Conservation (phyloP, 2,113 vertebrate species). For the Sinocyclocheilus anshuiensis region DNA sequence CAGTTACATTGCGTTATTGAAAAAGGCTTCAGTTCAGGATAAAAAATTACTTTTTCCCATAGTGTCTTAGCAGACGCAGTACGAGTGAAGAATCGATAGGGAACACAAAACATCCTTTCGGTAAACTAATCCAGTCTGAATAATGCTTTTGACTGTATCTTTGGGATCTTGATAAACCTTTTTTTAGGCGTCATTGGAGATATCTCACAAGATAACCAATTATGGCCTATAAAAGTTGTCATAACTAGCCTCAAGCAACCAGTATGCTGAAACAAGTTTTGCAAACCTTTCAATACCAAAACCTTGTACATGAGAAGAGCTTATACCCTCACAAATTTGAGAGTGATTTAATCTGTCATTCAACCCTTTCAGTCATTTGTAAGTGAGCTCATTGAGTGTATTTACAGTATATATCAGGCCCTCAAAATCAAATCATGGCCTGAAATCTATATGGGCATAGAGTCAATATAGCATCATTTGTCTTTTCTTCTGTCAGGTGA, state of each 20-base stretch:
- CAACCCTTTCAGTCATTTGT: slow-evolving; percentile 19
- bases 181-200: background rate
- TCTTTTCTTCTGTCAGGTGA: slow-evolving; percentile 18
- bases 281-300: background rate
- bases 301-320: background rate
- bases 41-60: too few relatives aligned
- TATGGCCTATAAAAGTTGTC: background rate
- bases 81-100: too few relatives aligned
- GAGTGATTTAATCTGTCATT: slow-evolving; percentile 19
- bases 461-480: background rate
- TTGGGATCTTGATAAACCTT: background rate
- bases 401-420: slow-evolving; percentile 17
- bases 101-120: too few relatives aligned
- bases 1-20: too few relatives aligned
- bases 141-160: background rate
- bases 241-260: background rate
- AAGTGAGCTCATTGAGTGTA: slow-evolving; percentile 3
- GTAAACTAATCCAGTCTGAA: too few relatives aligned
- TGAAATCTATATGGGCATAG: slow-evolving; percentile 28
- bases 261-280: background rate
- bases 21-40: too few relatives aligned
- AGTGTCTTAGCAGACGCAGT: too few relatives aligned
- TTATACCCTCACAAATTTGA: background rate
- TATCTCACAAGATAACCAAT: background rate
- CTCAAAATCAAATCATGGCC: slow-evolving; percentile 39